Evolutionary conservation across 1,140 invertebrate genomes (phyloP), one percentile per base, ranked within the genome.

Genomic region (Heliconius hermathena): DNA sequence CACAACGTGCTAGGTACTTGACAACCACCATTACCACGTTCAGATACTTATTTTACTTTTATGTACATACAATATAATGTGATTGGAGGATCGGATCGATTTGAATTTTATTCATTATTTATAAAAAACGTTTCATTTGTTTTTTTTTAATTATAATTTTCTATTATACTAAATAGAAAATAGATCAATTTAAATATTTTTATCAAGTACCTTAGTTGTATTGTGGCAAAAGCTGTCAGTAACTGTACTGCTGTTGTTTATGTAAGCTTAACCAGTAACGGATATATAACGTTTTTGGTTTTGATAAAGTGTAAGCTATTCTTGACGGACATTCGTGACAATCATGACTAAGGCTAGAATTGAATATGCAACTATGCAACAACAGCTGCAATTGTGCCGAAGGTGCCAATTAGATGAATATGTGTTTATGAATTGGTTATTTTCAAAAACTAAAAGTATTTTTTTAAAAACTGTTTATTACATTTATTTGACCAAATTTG

Each of bases 261-360:
- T 54, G 36, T 71, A 80, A 73, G 74, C 79, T 20, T 72, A 72
- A 74, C 49, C 54, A 60, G 52, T 54, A 73, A 80, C 70, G 74
- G 74, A 76, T 80, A 76, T 80, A 72, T 22, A 76, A 76, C 78
- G 79, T 80, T 49, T 36, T 76, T 80, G 29, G 33, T 71, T 29
- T 26, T 6, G 0, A 49, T 36, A 71, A 38, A 54, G 41, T 72
- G 76, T 71, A 77, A 77, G 76, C 76, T 20, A 71, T 77, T 20
- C 18, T 71, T 38, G 20, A 52, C 29, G 46, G 70, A 70, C 76
- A 77, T 71, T 54, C 49, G 13, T 26, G 71, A 41, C 71, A 38
- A 71, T 33, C 33, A 20, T 22, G 9, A 38, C 71, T 54, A 66
- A 66, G 9, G 8, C 46, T 54, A 77, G 20, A 66, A 22, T 26